Base-by-base conservation (phyloP, 2,888 invertebrate species). In the Hyles lineata region DNA sequence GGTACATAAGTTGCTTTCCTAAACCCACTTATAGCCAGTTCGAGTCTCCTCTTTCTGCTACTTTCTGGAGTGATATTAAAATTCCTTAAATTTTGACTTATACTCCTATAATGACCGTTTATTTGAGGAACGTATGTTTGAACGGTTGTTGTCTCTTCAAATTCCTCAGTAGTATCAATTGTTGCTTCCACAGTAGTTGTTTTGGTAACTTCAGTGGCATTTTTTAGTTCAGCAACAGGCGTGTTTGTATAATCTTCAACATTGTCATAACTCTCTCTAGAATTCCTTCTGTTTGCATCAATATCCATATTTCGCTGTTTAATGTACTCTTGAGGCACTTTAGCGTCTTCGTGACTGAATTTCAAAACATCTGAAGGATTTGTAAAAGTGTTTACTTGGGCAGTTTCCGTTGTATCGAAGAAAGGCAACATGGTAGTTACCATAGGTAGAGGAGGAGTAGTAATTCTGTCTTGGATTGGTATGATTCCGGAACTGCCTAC, bases 401-500 rank as follows among this genome's bases (percentile, higher is more conserved):
- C 82, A 72, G 75, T 83, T 50, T 79, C 72, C 7, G 82, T 82
- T 58, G 83, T 79, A 35, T 89, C 87, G 74, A 86, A 85, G 58
- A 82, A 82, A 61, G 90, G 84, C 69, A 79, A 43, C 11, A 81
- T 78, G 1, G 87, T 85, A 17, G 87, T 83, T 0, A 80, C 78
- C 74, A 75, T 75, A n/a, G 86, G 81, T 15, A 80, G 55, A n/a
- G 76, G 72, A 6, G 80, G 74, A 32, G 74, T 79, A 15, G 80
- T 70, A 0, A 79, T 80, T 76, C 83, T 78, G n/a, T 80, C 74
- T 59, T 72, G 74, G 25, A 92, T 76, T 15, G 91, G 87, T 76
- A 94, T 87, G 23, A 93, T 81, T 0, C 94, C 94, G 3, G 94
- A 94, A 80, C 94, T 94, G 4, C 93, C 94, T 7, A 86, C 80